Percentiles rank a stretch among this genome's conserved stretches.
phyloP scores from a whole-genome alignment of 2,113 vertebrate genomes.

The Pachycephala philippinensis region DNA sequence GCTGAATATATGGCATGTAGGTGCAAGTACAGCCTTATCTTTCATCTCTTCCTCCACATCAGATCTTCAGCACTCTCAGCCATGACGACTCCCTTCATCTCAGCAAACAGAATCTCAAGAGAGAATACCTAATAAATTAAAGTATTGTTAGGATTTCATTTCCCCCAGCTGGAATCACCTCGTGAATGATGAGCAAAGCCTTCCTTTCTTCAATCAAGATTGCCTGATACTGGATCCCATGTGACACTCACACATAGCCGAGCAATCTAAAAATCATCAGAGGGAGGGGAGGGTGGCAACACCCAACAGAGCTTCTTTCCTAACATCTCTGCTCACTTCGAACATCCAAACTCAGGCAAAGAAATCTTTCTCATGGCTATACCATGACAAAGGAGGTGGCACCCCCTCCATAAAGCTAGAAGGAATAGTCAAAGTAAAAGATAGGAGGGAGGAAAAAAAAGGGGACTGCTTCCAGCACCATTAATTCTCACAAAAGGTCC shows the following conservation, averaged over 20 bases:
- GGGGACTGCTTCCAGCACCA: neutral
- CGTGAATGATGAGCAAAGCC: neutral
- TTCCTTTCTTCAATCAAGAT: conserved; percentile 30
- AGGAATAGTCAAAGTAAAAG: neutral
- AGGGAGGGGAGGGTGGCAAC: neutral
- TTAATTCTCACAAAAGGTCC: neutral
- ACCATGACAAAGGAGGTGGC: neutral
- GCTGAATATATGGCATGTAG: neutral
- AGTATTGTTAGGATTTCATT: neutral
- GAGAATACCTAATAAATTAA: neutral
- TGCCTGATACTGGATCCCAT: neutral
- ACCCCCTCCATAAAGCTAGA: neutral
- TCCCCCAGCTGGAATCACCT: neutral
- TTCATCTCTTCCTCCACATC: neutral
- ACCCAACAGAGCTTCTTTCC: neutral
- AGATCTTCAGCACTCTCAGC: neutral
- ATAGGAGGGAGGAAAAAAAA: neutral
- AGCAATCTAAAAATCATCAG: neutral
- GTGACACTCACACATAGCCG: fast-evolving
- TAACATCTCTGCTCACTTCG: neutral
- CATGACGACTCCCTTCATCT: neutral
- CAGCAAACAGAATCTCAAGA: neutral
- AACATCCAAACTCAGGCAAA: neutral
- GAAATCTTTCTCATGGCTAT: neutral
- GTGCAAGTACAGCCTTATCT: conserved; percentile 11